Evolutionary conservation across 1,140 invertebrate genomes (phyloP), one percentile per base, ranked within the genome.

Genomic region (Anagrus nilaparvatae): DNA sequence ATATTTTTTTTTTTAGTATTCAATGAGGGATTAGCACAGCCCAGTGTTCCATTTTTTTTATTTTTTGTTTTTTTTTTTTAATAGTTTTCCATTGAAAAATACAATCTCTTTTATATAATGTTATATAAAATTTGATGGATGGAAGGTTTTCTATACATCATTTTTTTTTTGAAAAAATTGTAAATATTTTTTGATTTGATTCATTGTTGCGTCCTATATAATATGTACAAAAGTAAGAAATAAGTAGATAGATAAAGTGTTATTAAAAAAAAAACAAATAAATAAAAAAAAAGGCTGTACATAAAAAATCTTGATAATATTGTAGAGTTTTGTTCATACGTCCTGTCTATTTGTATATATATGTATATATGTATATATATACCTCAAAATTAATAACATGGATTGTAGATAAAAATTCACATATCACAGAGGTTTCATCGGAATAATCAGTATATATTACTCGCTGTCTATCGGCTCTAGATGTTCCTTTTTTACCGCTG

Each of bases 1-100:
- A n/a, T n/a, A n/a, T n/a, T n/a, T n/a, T n/a, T n/a, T n/a, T n/a
- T n/a, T n/a, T n/a, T n/a, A n/a, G n/a, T n/a, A n/a, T n/a, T n/a
- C n/a, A n/a, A n/a, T n/a, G n/a, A n/a, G n/a, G n/a, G n/a, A n/a
- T 63, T 66, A 58, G 61, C 65, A 68, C 65, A 68, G 65, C 65
- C 65, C 61, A 63, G 63, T 65, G 65, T 64, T 66, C 60, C 59
- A 58, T 64, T 61, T 67, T 61, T 63, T 59, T 63, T 64, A 56
- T 59, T 48, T 53, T 59, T 30, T 52, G 46, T 53, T 55, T 61
- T 58, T 63, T 63, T 62, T 57, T 44, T 52, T 56, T 54, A 58
- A n/a, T 38, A 13, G 34, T 58, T 59, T 61, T 55, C 61, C 51
- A 42, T 65, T 67, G 60, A 66, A 67, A 67, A 67, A 67, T 65